phyloP scores from a whole-genome alignment of 2,888 invertebrate species.

The Thereva unica region DNA sequence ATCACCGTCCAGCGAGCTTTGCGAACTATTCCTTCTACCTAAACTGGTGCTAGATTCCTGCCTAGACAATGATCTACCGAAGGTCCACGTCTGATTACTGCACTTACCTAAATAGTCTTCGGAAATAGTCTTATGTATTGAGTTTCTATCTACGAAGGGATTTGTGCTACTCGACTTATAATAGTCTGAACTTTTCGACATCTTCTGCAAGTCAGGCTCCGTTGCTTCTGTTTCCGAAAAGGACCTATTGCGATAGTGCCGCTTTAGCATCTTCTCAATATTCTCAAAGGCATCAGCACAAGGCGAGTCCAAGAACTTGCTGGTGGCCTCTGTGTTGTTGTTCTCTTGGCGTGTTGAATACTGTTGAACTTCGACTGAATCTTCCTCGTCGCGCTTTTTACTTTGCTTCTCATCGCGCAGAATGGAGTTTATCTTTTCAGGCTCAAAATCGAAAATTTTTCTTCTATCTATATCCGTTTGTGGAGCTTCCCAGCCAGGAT shows the following conservation, averaged over 20 bases:
- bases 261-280: slow-evolving; percentile 39
- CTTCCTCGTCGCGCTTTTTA: not conserved
- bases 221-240: slow-evolving; percentile 51
- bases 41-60: slow-evolving; percentile 52
- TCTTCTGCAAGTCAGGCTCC: slow-evolving; percentile 46
- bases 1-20: slow-evolving; percentile 49
- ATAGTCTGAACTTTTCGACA: slow-evolving; percentile 48
- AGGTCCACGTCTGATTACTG: slow-evolving; percentile 49
- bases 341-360: not conserved
- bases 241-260: slow-evolving; percentile 50
- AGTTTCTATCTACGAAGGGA: slow-evolving; percentile 51
- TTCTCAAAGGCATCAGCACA: slow-evolving; percentile 41
- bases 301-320: slow-evolving; percentile 41
- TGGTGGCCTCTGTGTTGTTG: not conserved
- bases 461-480: slow-evolving; percentile 41
- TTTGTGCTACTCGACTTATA: slow-evolving; percentile 45
- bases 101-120: slow-evolving; percentile 53
- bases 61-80: slow-evolving; percentile 51
- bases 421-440: slow-evolving; percentile 40
- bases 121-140: slow-evolving; percentile 57
- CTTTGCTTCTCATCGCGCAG: slow-evolving; percentile 11
- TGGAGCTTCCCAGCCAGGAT: slow-evolving; percentile 16
- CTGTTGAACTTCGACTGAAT: slow-evolving; percentile 17
- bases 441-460: slow-evolving; percentile 42
- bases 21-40: slow-evolving; percentile 54